Base-by-base conservation (phyloP, 2,113 vertebrate genomes). In the Hippoglossus stenolepis region DNA sequence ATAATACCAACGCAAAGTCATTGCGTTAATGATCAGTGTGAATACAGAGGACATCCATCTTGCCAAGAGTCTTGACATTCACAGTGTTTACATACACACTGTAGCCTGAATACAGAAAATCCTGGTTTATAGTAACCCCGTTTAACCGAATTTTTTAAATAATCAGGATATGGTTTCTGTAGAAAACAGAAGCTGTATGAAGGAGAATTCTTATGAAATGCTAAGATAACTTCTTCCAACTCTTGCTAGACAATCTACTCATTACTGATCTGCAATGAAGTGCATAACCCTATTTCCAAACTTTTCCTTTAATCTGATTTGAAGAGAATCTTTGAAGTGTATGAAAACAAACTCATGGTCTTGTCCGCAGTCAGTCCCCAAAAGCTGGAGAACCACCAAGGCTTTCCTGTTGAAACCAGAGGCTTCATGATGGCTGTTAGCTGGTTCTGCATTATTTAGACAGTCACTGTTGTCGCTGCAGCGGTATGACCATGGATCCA, bases 361-460 rank as follows among this genome's bases (percentile, higher is more conserved):
- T 72, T 4, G 21, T 62, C 21, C n/a, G 9, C 10, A 20, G 26
- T 26, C 31, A 38, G 35, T 9, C 35, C 35, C 35, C 35, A 10
- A 38, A 38, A 38, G 35, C 35, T 54, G 18, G 51, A 54, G 58
- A 68, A 13, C 24, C 35, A 10, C 57, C 56, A 4, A 47, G 14
- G 58, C 53, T 85, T 59, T 69, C 40, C 63, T 68, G 64, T 62
- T 85, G 87, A 84, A 92, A 90, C 86, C 68, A 79, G 79, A 91
- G 43, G 65, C 76, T 75, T 14, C 49, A 63, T 81, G 0, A 76
- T 80, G 89, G 69, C 80, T 73, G 73, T 79, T 73, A 77, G 74
- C 75, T 65, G 69, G 31, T 63, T 70, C 64, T 94, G 83, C 79
- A 92, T 94, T 89, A 94, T 93, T 94, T 76, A 94, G 68, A 56